phyloP scores from a whole-genome alignment of 2,888 invertebrate species.

The Lasioglossum zephyrum region DNA sequence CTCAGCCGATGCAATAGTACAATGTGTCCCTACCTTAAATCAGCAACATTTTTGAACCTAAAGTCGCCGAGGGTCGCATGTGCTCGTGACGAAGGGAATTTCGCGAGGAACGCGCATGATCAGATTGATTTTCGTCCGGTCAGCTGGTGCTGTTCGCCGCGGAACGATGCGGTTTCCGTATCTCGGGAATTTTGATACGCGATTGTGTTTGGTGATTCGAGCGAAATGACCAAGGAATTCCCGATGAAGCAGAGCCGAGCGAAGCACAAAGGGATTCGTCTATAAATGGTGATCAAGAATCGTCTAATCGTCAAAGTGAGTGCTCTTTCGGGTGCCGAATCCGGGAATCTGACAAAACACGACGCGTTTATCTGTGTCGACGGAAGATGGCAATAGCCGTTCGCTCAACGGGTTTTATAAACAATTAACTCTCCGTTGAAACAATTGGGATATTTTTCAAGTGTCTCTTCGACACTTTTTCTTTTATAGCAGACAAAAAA shows the following conservation, averaged over 20 bases:
- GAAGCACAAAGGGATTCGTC: constrained; percentile 13
- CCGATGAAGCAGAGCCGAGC: constrained; percentile 1
- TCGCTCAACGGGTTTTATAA: background rate
- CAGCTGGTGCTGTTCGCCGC: constrained; percentile 55
- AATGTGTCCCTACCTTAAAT: background rate
- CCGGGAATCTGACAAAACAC: background rate
- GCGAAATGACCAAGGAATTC: constrained; percentile 37
- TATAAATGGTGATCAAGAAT: constrained; percentile 61
- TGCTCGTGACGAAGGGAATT: constrained; percentile 15
- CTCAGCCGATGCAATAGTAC: no score
- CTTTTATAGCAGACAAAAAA: constrained; percentile 55
- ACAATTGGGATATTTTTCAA: background rate
- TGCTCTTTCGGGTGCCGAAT: constrained; percentile 14
- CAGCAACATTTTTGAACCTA: background rate
- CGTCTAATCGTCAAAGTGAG: constrained; percentile 53
- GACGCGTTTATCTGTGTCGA: background rate
- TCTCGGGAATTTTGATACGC: constrained; percentile 19
- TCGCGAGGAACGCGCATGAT: constrained; percentile 64
- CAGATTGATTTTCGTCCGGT: constrained; percentile 70
- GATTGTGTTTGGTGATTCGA: background rate
- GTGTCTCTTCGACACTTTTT: constrained; percentile 8
- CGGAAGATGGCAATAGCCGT: constrained; percentile 44
- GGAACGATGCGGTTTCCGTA: constrained; percentile 39
- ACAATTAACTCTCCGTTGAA: background rate
- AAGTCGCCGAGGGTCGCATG: background rate